Evolutionary conservation across 2,888 invertebrate genomes (phyloP), one percentile per base, ranked within the genome.

Genomic region (Lasioglossum oenotherae): DNA sequence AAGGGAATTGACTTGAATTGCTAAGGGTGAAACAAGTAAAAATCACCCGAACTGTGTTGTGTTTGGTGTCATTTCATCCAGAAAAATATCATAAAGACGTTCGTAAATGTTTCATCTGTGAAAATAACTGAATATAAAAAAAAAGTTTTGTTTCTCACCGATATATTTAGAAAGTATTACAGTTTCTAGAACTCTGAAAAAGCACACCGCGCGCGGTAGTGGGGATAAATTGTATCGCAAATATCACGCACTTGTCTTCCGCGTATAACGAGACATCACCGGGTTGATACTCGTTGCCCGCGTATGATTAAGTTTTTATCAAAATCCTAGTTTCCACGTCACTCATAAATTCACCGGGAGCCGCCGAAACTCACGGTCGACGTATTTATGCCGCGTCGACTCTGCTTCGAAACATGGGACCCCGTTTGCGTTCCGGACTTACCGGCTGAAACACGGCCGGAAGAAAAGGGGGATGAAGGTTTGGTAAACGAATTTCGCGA

Each of bases 271-370:
- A 2, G 8, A 53, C 49, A 23, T 23, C 8, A 53, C 8, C 23
- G 49, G 83, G 86, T 87, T 84, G 86, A 90, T 86, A 83, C 81
- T 79, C 86, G 89, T 86, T 78, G 85, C 49, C 64, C 72, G 82
- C 60, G 85, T 78, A 57, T 85, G 88, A 88, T 89, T 87, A 90
- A 88, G 41, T 86, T 87, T 90, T 88, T 88, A 87, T 91, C 83
- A 78, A 88, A 89, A 88, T 87, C 80, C 86, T 41, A 81, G 81
- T 78, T 85, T 78, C 81, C 85, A 64, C 76, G 80, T 82, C 87
- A 81, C 85, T 87, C 82, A 67, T 90, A 88, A 88, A 91, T 89
- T 85, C 78, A 74, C 19, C 60, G n/a, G 31, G 27, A 60, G 60
- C 27, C 31, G 80, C 31, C 38, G 80, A 80, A 86, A 86, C 74